phyloP scores from a whole-genome alignment of 2,888 invertebrate genomes.

The Protophormia terraenovae region DNA sequence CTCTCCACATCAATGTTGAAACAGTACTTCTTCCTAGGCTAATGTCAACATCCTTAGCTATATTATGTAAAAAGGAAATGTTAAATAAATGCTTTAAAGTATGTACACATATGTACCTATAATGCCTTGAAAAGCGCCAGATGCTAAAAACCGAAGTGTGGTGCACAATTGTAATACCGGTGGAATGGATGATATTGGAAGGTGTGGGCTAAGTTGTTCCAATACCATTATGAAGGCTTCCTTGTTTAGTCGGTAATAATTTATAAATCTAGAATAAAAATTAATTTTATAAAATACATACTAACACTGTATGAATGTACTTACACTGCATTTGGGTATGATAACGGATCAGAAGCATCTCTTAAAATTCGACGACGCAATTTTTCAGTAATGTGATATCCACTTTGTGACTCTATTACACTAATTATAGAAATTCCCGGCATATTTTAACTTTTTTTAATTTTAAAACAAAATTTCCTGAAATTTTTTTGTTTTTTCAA shows the following conservation, averaged over 20 bases:
- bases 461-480: too few relatives aligned
- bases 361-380: too few relatives aligned
- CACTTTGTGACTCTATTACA: too few relatives aligned
- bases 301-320: constrained; percentile 4
- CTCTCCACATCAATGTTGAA: constrained; percentile 10
- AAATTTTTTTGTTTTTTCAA: too few relatives aligned
- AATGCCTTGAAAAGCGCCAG: too few relatives aligned
- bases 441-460: too few relatives aligned
- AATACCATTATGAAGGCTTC: constrained; percentile 13
- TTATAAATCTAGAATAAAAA: neutral
- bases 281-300: neutral
- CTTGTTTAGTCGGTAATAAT: constrained; percentile 1
- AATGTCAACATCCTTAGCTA: too few relatives aligned
- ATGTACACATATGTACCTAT: neutral
- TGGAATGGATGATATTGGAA: neutral
- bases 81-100: neutral
- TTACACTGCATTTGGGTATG: too few relatives aligned
- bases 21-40: constrained; percentile 18
- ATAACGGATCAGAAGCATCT: too few relatives aligned
- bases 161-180: neutral
- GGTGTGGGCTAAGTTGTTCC: neutral
- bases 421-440: constrained; percentile 15
- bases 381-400: too few relatives aligned
- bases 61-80: neutral
- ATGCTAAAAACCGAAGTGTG: neutral